Evolutionary conservation across 2,797 vertebrate genomes (phyloP).

Genomic region (Leuciscus waleckii): DNA sequence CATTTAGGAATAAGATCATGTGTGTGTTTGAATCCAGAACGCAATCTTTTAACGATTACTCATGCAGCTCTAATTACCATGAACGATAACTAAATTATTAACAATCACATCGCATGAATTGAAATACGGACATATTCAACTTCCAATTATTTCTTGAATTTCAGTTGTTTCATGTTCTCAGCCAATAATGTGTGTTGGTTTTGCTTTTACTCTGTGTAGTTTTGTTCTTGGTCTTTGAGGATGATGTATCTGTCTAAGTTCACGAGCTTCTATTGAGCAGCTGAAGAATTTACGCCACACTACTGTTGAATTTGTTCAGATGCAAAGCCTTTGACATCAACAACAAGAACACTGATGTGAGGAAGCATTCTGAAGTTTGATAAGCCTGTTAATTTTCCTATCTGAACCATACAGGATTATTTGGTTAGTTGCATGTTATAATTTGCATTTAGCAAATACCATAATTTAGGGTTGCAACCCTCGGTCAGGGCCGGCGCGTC

Average conservation of each 20-base stretch:
- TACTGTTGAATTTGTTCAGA: not conserved
- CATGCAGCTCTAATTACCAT: not conserved
- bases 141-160: not conserved
- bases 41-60: not conserved
- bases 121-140: not conserved
- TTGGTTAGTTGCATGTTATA: not conserved
- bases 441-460: slow-evolving; percentile 9
- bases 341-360: not conserved
- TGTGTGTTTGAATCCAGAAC: too few species aligned
- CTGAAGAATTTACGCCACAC: not conserved
- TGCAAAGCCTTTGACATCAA: too few species aligned
- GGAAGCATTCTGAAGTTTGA: not conserved
- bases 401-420: not conserved
- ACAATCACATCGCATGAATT: not conserved
- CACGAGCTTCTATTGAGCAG: not conserved
- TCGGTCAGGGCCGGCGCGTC: too few species aligned
- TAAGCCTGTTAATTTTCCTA: not conserved
- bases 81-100: not conserved
- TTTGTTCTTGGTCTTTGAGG: not conserved
- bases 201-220: not conserved
- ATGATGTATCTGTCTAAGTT: not conserved
- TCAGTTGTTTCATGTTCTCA: too few species aligned
- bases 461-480: not conserved
- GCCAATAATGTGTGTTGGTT: not conserved
- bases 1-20: not conserved